Percentiles rank a stretch among this genome's conserved stretches.
Conservation (phyloP, 2,888 invertebrate species). For the Gandaritis pyraliata region DNA sequence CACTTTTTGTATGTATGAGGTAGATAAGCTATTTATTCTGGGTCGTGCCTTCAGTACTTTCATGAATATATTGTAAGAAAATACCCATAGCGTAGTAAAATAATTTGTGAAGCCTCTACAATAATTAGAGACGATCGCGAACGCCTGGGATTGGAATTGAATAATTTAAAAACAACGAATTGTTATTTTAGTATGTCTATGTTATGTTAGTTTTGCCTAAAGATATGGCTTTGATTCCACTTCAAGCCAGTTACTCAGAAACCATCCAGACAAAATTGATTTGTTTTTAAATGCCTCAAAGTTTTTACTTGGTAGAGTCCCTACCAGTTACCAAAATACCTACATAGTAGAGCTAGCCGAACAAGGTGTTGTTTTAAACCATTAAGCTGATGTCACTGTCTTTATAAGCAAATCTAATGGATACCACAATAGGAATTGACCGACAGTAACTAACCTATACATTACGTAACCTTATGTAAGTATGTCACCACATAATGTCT, state of each 20-base stretch:
- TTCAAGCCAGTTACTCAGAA: no score
- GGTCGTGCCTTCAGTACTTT: not conserved
- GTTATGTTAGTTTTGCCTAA: no score
- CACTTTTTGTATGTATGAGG: not conserved
- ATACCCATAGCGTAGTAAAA: not conserved
- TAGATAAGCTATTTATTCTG: conserved; percentile 3
- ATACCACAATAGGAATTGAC: not conserved
- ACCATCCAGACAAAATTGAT: no score
- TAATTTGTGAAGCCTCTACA: not conserved
- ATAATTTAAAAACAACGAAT: not conserved
- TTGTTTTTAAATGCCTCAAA: no score
- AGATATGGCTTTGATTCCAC: no score
- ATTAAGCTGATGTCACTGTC: no score
- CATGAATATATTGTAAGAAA: not conserved
- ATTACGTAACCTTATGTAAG: conserved; percentile 1
- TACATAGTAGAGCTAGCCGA: no score
- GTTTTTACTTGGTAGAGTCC: no score
- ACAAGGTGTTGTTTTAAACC: no score
- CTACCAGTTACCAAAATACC: no score
- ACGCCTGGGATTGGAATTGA: not conserved
- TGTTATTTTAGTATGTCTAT: no score
- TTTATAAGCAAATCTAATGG: not conserved
- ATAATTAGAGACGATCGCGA: no score
- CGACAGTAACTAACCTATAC: not conserved
- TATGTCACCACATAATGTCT: conserved; percentile 10